Conservation (phyloP, 2,797 vertebrate genomes). For the Trachops cirrhosus region DNA sequence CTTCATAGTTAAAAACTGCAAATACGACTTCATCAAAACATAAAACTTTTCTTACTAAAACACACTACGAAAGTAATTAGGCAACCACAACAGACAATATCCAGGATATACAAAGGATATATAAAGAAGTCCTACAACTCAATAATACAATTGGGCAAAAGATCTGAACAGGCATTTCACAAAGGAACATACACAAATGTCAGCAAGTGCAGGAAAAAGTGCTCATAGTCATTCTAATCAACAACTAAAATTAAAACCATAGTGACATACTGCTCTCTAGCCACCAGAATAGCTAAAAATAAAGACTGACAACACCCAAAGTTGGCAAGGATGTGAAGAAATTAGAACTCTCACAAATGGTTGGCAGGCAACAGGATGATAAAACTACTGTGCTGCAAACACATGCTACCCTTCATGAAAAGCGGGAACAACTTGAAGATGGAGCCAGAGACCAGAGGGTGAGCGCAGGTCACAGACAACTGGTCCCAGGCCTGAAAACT, state of each 20-base stretch:
- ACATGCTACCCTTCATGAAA: background rate
- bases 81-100: background rate
- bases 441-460: background rate
- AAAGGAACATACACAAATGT: background rate
- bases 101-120: background rate
- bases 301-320: background rate
- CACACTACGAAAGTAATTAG: background rate
- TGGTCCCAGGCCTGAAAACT: background rate
- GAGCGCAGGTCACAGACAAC: background rate
- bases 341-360: background rate
- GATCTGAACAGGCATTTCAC: background rate
- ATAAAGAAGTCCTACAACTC: background rate
- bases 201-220: background rate
- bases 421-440: background rate
- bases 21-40: background rate
- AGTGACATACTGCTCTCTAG: background rate
- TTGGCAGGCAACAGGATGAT: background rate
- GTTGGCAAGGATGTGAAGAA: background rate
- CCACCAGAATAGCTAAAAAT: conserved; percentile 9
- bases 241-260: background rate
- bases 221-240: background rate
- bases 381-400: background rate
- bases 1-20: background rate
- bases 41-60: background rate
- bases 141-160: background rate